Percentiles rank a stretch among this genome's conserved stretches.
These are phyloP conservation scores for Aphelenchoides fujianensis DNA, from an alignment of 1,140 invertebrate genomes.

Conservation along the genomic window DNA sequence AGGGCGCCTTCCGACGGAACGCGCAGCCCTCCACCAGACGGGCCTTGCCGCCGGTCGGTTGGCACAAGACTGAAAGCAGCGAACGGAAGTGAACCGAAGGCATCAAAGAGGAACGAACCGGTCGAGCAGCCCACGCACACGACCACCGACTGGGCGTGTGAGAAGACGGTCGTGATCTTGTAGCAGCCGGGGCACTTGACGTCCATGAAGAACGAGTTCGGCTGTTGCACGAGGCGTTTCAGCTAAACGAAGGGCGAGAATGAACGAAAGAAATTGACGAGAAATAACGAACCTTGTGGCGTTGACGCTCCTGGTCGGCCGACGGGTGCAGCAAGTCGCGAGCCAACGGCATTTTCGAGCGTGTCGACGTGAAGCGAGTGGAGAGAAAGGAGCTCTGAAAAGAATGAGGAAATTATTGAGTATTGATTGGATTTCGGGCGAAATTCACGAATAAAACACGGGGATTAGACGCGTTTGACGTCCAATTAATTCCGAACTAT, in stretches of 20 bases:
- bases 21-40: slow-evolving; percentile 94
- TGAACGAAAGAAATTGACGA: too few species aligned
- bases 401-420: too few species aligned
- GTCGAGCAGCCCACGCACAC: slow-evolving; percentile 91
- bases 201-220: slow-evolving; percentile 99
- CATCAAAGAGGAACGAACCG: too few species aligned
- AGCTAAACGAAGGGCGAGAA: too few species aligned
- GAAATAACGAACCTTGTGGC: too few species aligned
- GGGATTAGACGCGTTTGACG: too few species aligned
- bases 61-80: slow-evolving; percentile 94
- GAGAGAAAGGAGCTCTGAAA: too few species aligned
- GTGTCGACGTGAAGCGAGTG: too few species aligned
- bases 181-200: slow-evolving; percentile 98
- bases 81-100: too few species aligned
- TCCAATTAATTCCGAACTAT: too few species aligned
- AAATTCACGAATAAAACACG: not conserved
- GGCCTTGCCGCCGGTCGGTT: slow-evolving; percentile 94
- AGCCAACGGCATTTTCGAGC: slow-evolving; percentile 60
- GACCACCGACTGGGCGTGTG: slow-evolving; percentile 94
- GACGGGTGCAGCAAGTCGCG: slow-evolving; percentile 90
- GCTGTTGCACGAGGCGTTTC: slow-evolving; percentile 93
- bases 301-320: slow-evolving; percentile 82
- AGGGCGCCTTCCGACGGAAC: slow-evolving; percentile 89
- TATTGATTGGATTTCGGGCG: too few species aligned
- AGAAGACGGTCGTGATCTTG: slow-evolving; percentile 97